phyloP scores from a whole-genome alignment of 2,113 vertebrate species.

The Cygnus buccinator region DNA sequence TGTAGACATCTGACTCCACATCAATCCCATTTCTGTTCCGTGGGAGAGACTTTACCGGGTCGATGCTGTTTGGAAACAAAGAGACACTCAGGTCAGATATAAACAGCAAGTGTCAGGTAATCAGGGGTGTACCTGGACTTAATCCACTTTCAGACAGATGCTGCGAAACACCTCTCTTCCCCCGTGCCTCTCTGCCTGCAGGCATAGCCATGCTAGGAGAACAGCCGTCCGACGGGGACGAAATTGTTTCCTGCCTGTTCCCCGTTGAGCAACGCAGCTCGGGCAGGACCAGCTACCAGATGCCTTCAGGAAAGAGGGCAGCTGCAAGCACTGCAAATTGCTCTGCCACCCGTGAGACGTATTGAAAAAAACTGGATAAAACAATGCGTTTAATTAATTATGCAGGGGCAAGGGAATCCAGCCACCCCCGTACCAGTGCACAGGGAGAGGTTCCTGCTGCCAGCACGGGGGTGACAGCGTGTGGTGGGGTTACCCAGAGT shows the following conservation, averaged over 20 bases:
- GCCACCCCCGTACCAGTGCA: background rate
- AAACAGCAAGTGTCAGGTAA: background rate
- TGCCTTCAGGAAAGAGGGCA: background rate
- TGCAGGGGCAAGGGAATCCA: background rate
- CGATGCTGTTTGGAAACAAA: constrained; percentile 77
- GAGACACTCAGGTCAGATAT: background rate
- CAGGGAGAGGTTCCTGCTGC: background rate
- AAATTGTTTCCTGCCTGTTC: background rate
- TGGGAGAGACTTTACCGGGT: constrained; percentile 78
- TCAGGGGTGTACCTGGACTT: background rate
- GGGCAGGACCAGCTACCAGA: constrained; percentile 8
- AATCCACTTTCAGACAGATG: background rate
- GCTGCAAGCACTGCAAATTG: background rate
- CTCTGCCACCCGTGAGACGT: background rate
- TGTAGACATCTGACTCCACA: constrained; percentile 91
- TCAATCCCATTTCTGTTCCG: constrained; percentile 83
- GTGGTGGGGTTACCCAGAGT: background rate
- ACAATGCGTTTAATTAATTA: background rate
- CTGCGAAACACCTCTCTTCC: background rate
- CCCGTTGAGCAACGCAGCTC: background rate
- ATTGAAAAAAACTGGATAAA: background rate
- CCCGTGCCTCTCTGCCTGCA: background rate
- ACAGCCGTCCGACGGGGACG: background rate
- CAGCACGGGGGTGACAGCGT: background rate
- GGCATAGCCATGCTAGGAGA: background rate